phyloP scores from a whole-genome alignment of 2,888 invertebrate species.

The Antitype chi region DNA sequence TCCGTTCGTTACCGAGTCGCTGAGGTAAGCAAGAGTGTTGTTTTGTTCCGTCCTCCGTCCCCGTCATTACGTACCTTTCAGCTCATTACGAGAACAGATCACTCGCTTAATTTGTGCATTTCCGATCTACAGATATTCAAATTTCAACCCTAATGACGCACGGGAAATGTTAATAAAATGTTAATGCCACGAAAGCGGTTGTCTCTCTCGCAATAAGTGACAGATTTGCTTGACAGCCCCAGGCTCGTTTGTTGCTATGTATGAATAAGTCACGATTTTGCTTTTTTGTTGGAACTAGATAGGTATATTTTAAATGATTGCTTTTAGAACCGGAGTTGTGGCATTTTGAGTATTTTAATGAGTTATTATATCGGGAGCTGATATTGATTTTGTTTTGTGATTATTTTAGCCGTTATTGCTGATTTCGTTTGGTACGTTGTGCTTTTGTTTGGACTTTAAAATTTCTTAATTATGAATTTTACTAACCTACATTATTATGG shows the following conservation, averaged over 20 bases:
- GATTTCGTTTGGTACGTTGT: constrained; percentile 11
- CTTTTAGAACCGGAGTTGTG: constrained; percentile 65
- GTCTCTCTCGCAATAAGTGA: constrained; percentile 86
- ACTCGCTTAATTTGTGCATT: constrained; percentile 91
- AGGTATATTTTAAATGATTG: constrained; percentile 69
- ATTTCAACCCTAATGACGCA: constrained; percentile 89
- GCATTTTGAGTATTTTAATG: constrained; percentile 68
- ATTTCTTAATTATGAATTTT: not conserved
- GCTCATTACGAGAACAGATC: constrained; percentile 90
- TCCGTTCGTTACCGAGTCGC: constrained; percentile 80
- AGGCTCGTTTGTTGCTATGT: constrained; percentile 85
- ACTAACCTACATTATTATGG: not conserved
- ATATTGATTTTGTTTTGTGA: constrained; percentile 57
- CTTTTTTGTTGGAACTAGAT: constrained; percentile 80
- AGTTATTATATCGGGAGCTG: constrained; percentile 58
- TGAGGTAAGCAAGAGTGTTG: constrained; percentile 88
- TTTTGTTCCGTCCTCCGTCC: constrained; percentile 83
- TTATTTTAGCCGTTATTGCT: constrained; percentile 39
- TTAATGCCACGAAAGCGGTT: constrained; percentile 88
- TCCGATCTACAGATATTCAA: constrained; percentile 90
- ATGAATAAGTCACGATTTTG: constrained; percentile 89
- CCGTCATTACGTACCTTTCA: constrained; percentile 88
- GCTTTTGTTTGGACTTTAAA: constrained; percentile 15
- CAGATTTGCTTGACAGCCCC: constrained; percentile 90
- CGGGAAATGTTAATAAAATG: constrained; percentile 90